Conservation (phyloP, 2,113 vertebrate genomes). For the Mixornis gularis region DNA sequence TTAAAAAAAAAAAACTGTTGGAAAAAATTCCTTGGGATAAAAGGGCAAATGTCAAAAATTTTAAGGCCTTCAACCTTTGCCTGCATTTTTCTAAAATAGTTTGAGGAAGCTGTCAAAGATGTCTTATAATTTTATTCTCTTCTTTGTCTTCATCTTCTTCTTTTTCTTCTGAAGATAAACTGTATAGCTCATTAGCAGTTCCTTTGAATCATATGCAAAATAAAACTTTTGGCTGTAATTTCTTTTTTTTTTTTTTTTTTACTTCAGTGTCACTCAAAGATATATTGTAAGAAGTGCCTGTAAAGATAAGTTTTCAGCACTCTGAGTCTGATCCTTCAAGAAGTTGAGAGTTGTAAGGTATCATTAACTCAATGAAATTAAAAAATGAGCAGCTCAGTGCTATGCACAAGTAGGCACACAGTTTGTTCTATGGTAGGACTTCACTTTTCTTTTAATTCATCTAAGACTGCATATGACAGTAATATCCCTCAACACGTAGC, state of each 20-base stretch:
- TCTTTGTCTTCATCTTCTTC: neutral
- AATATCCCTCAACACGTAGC: neutral
- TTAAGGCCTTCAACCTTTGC: neutral
- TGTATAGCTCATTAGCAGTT: neutral
- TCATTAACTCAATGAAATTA: neutral
- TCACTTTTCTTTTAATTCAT: neutral
- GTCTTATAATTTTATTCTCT: neutral
- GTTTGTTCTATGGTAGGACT: neutral
- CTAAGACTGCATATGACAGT: neutral
- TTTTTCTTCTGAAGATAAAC: neutral
- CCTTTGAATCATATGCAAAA: constrained; percentile 8
- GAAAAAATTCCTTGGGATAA: neutral
- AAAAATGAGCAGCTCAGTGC: neutral
- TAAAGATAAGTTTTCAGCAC: constrained; percentile 35
- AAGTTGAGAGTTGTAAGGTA: neutral
- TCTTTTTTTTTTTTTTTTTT: neutral
- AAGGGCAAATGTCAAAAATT: constrained; percentile 25
- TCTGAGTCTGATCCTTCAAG: neutral
- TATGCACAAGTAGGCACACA: neutral
- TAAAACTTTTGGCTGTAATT: neutral
- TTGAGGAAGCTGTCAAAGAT: neutral
- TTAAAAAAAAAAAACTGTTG: neutral
- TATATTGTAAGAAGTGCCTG: constrained; percentile 24
- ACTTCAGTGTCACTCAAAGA: constrained; percentile 29
- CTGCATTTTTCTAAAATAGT: neutral